Conservation (phyloP, 2,113 vertebrate species). For the Serinus canaria region DNA sequence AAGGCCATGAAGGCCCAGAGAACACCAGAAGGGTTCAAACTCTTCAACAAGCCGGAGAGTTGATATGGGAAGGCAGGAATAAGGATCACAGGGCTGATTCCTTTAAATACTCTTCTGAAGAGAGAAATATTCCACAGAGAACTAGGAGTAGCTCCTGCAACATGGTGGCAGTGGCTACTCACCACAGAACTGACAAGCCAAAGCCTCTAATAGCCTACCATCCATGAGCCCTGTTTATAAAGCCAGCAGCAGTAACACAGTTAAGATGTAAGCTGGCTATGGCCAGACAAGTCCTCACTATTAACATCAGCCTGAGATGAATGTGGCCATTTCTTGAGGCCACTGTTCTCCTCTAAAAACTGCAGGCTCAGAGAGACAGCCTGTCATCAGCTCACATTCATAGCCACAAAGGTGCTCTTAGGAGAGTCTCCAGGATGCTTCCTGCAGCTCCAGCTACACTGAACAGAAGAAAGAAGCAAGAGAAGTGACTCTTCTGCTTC, state of each 20-base stretch:
- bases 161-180: not conserved
- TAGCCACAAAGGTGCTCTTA: not conserved
- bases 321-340: not conserved
- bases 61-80: not conserved
- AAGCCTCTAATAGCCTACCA: not conserved
- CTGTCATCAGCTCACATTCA: not conserved
- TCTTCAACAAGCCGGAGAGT: not conserved
- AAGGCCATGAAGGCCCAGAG: not conserved
- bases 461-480: not conserved
- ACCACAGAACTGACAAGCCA: not conserved
- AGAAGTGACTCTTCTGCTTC: not conserved
- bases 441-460: not conserved
- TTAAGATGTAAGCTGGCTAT: not conserved
- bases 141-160: not conserved
- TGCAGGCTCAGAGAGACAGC: not conserved
- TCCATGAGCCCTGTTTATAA: not conserved
- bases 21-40: not conserved
- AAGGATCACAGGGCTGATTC: not conserved
- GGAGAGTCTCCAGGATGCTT: not conserved
- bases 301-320: not conserved
- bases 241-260: not conserved
- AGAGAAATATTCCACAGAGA: not conserved
- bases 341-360: not conserved
- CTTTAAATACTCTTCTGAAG: not conserved
- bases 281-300: not conserved